Percentiles rank a stretch among this genome's conserved stretches.
Evolutionary conservation across 2,797 vertebrate genomes (phyloP).

Genomic region (Microctenopoma steveboyesi): DNA sequence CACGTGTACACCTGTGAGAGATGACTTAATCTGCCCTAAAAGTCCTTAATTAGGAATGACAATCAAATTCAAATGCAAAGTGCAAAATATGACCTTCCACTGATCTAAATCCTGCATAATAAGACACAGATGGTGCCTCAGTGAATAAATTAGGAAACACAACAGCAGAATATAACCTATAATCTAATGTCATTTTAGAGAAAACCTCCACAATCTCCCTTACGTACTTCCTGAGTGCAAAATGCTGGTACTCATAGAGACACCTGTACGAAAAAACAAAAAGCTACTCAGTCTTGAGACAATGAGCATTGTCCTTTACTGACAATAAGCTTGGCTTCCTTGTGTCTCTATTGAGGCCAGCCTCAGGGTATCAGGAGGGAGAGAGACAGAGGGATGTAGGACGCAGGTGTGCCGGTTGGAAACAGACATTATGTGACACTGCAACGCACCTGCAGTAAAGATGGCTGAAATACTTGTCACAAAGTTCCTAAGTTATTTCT

Average conservation of each 20-base stretch:
- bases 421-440: constrained; percentile 61
- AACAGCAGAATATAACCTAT: background rate
- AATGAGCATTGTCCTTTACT: constrained; percentile 52
- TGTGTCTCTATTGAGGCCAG: constrained; percentile 63
- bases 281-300: constrained; percentile 29
- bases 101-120: constrained; percentile 15
- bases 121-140: constrained; percentile 5
- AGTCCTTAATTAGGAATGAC: constrained; percentile 7
- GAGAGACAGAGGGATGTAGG: constrained; percentile 50
- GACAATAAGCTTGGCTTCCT: constrained; percentile 42
- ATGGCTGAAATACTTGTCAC: constrained; percentile 15
- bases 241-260: constrained; percentile 25
- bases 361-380: constrained; percentile 35
- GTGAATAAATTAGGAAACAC: background rate
- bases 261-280: constrained; percentile 16
- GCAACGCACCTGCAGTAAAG: constrained; percentile 52
- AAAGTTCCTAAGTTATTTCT: constrained; percentile 24
- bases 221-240: background rate
- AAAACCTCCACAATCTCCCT: constrained; percentile 5
- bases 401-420: constrained; percentile 61
- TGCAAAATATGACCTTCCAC: constrained; percentile 19
- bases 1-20: constrained; percentile 38
- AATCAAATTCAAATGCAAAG: constrained; percentile 6
- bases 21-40: constrained; percentile 2
- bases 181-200: constrained; percentile 2